Evolutionary conservation across 2,113 vertebrate species (phyloP).

Genomic region (Bothrops jararaca): DNA sequence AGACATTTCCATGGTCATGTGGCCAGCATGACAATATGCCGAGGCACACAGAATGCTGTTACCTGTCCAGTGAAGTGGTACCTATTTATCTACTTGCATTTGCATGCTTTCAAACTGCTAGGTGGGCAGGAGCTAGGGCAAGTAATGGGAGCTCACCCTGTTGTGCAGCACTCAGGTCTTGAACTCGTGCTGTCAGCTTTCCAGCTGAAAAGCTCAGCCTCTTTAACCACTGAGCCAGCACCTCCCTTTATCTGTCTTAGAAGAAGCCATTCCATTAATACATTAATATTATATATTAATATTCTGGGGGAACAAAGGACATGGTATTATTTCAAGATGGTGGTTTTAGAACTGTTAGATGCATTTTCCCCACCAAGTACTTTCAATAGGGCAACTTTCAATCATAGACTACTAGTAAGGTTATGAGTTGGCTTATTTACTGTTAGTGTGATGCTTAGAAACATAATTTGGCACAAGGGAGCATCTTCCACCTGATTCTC

Average conservation of each 20-base stretch:
- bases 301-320: background rate
- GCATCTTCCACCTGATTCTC: background rate
- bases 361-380: background rate
- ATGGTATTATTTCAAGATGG: background rate
- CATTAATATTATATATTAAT: background rate
- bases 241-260: background rate
- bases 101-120: background rate
- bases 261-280: background rate
- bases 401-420: background rate
- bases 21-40: background rate
- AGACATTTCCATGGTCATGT: background rate
- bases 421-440: background rate
- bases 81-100: background rate
- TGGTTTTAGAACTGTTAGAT: background rate
- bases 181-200: background rate
- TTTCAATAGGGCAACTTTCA: background rate
- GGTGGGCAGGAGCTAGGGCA: background rate
- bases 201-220: background rate
- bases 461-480: background rate
- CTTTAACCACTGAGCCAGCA: background rate
- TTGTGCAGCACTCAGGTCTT: background rate
- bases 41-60: background rate
- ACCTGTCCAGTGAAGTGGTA: background rate
- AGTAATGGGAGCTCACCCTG: background rate
- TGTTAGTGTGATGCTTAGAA: background rate